Base-by-base conservation (phyloP, 1,140 invertebrate genomes). In the Atta cephalotes region DNA sequence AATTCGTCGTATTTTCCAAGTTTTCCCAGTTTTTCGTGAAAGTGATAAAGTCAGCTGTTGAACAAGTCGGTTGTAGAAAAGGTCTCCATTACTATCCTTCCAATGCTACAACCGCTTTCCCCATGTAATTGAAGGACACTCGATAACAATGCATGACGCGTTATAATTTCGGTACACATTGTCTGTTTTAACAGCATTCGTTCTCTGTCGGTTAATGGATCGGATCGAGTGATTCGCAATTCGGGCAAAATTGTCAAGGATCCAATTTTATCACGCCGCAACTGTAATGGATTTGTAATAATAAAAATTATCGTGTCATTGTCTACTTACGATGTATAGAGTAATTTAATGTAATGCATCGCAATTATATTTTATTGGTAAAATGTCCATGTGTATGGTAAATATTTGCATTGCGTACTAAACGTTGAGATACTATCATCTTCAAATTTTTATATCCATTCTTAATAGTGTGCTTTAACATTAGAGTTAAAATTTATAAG, bases 91-190 rank as follows among this genome's bases (percentile, higher is more conserved):
- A 66, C 45, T 58, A 53, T 70, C 78, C 63, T 56, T 87, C 81
- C 81, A 81, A n/a, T 65, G 35, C 25, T 70, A 86, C 86, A 53
- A 68, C 71, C 70, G 62, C 80, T 84, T 68, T 62, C 62, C 39
- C n/a, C 63, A 1, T n/a, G 14, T 56, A 39, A 70, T 84, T 76
- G 56, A 70, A 49, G 56, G 39, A 76, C 80, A 84, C 39, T 72
- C 35, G 35, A 53, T 68, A 60, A 81, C 16, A 62, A 62, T 71
- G 79, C 65, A 45, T 63, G 70, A 35, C 25, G 49, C n/a, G 25
- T 82, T 74, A 74, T 62, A 84, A 63, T 84, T 84, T 63, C 14
- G 16, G 63, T 62, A 51, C 14, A 62, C n/a, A 63, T 76, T 74
- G 45, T 31, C 39, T 62, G 80, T 74, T 82, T 74, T 31, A 81